Evolutionary conservation across 1,140 invertebrate genomes (phyloP).

Genomic region (Dufourea novaeangliae): DNA sequence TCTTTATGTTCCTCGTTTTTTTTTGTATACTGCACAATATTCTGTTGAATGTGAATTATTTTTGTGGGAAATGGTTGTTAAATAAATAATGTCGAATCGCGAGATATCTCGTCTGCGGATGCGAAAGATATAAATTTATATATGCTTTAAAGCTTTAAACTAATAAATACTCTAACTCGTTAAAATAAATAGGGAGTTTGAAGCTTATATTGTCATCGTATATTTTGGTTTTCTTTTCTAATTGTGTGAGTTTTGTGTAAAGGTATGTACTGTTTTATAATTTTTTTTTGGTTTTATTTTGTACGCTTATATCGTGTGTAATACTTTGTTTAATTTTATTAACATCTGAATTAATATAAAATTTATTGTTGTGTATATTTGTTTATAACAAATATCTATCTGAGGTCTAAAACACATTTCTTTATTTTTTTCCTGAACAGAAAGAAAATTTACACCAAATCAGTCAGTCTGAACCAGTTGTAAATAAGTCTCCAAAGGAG

Average conservation of each 20-base stretch:
- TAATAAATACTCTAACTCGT: background rate
- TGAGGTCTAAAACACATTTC: slow-evolving; percentile 2
- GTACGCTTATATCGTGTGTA: background rate
- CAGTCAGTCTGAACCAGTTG: slow-evolving; percentile 64
- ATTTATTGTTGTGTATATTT: slow-evolving; percentile 18
- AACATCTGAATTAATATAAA: slow-evolving; percentile 24
- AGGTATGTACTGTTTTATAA: background rate
- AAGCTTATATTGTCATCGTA: background rate
- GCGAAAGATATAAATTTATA: too few relatives aligned
- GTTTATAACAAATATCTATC: background rate
- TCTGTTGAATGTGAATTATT: too few relatives aligned
- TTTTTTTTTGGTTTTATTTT: slow-evolving; percentile 1
- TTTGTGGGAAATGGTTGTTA: too few relatives aligned
- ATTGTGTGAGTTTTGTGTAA: background rate
- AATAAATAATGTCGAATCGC: too few relatives aligned
- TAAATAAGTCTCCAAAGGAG: slow-evolving; percentile 76
- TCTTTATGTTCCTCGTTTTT: too few relatives aligned
- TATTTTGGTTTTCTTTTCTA: background rate
- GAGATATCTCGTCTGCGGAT: too few relatives aligned
- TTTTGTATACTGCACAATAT: too few relatives aligned
- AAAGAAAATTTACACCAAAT: slow-evolving; percentile 75
- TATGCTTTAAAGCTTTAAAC: background rate
- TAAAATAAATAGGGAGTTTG: background rate
- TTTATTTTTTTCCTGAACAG: slow-evolving; percentile 56
- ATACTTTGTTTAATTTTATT: slow-evolving; percentile 20